These are phyloP conservation scores for Elachura formosa DNA, from an alignment of 2,113 vertebrate genomes.

Conservation along the genomic window DNA sequence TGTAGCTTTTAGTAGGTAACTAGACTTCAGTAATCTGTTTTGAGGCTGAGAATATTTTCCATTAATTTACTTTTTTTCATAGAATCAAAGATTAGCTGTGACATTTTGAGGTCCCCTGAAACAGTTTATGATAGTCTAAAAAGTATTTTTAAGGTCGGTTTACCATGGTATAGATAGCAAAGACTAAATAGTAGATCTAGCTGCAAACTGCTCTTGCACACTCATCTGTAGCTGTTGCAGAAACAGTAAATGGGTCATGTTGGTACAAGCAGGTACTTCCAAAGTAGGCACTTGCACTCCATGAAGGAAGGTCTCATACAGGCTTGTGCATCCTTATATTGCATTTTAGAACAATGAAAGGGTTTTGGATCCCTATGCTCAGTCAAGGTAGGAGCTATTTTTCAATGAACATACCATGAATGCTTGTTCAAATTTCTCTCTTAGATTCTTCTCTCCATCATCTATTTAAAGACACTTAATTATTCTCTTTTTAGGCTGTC, in stretches of 20 bases:
- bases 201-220: neutral
- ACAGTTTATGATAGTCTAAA: neutral
- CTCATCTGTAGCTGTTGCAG: neutral
- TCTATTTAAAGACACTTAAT: neutral
- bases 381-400: neutral
- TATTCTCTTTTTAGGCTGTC: neutral
- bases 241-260: neutral
- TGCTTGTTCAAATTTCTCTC: neutral
- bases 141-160: neutral
- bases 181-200: neutral
- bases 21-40: neutral
- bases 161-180: neutral
- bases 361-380: neutral
- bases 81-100: neutral
- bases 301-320: neutral
- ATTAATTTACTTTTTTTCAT: neutral
- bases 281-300: neutral
- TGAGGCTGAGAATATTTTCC: neutral
- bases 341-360: neutral
- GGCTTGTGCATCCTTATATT: neutral
- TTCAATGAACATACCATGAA: neutral
- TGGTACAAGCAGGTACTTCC: neutral
- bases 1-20: neutral
- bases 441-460: neutral
- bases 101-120: neutral